A percentile compares a stretch with the other conserved stretches of the same genome.
Conservation (phyloP, 2,888 invertebrate species). For the Pammene aurita region DNA sequence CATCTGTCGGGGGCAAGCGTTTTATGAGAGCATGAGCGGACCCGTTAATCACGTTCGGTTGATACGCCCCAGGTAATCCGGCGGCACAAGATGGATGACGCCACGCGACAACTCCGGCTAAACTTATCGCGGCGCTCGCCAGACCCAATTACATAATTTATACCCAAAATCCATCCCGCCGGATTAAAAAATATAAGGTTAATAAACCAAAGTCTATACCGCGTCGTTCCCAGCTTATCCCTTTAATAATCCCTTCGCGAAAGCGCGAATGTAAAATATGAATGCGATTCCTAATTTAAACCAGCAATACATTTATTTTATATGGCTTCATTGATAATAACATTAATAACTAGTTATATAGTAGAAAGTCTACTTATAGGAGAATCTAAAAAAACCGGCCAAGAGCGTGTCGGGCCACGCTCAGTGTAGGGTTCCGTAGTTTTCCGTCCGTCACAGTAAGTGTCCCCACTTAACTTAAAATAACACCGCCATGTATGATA, state of each 20-base stretch:
- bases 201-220: conserved; percentile 28
- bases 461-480: too few species aligned
- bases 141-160: conserved; percentile 40
- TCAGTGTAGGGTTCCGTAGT: too few species aligned
- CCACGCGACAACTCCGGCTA: conserved; percentile 37
- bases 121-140: conserved; percentile 42
- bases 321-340: neutral
- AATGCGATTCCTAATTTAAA: conserved; percentile 19
- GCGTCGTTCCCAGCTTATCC: conserved; percentile 12
- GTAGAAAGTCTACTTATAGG: neutral
- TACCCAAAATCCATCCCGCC: conserved; percentile 32
- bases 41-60: conserved; percentile 43
- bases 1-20: conserved; percentile 38
- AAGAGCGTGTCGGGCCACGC: too few species aligned
- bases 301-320: neutral
- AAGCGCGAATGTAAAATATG: conserved; percentile 18
- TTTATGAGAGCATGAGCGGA: conserved; percentile 44
- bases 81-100: conserved; percentile 44
- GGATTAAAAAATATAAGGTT: conserved; percentile 36
- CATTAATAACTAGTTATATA: neutral
- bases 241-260: conserved; percentile 21
- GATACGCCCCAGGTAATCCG: conserved; percentile 44
- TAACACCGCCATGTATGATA: too few species aligned
- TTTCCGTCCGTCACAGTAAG: too few species aligned
- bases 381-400: neutral